These are phyloP conservation scores for Oncopodura yosiiana DNA, from an alignment of 1,140 invertebrate genomes.

Conservation along the genomic window DNA sequence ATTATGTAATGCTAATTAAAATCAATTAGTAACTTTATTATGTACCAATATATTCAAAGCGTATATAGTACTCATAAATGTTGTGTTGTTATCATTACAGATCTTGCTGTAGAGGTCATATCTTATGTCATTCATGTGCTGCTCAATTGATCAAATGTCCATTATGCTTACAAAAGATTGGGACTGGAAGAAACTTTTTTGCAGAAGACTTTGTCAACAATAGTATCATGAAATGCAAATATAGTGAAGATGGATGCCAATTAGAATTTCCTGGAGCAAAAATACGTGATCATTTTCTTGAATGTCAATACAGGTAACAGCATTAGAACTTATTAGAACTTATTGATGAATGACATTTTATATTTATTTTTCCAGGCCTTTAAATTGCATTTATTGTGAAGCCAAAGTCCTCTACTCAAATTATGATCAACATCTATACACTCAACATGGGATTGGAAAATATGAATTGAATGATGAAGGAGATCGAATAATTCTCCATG, in stretches of 20 bases:
- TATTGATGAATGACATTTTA: background rate
- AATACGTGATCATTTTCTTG: conserved; percentile 7
- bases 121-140: conserved; percentile 14
- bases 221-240: conserved; percentile 22
- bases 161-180: conserved; percentile 19
- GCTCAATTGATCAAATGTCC: conserved; percentile 9
- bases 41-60: background rate
- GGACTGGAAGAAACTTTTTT: conserved; percentile 23
- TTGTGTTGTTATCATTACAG: background rate
- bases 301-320: conserved; percentile 18
- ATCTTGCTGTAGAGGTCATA: conserved; percentile 22
- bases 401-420: conserved; percentile 12
- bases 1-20: conserved; percentile 2
- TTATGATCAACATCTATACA: conserved; percentile 17
- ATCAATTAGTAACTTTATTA: background rate
- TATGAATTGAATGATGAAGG: background rate
- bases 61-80: background rate
- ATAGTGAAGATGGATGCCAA: conserved; percentile 18
- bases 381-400: conserved; percentile 17
- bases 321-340: background rate
- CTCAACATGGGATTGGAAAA: conserved; percentile 1
- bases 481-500: background rate
- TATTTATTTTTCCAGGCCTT: conserved; percentile 12
- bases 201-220: conserved; percentile 21
- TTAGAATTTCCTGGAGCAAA: conserved; percentile 5